Evolutionary conservation across 1,140 invertebrate species (phyloP), one percentile per base, ranked within the genome.

Genomic region (Vollenhovia emeryi): DNA sequence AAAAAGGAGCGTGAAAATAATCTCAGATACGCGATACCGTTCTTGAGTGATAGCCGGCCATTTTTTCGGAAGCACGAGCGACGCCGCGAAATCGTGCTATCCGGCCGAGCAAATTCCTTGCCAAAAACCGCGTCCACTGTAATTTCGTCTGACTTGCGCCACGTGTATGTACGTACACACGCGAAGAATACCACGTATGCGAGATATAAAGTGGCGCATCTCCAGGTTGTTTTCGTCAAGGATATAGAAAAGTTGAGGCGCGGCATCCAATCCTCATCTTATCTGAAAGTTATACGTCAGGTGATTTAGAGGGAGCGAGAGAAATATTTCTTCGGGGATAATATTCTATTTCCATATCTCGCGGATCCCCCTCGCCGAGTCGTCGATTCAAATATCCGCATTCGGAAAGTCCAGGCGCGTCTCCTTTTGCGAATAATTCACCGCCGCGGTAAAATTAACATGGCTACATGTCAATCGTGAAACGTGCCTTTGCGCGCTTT

Each of bases 401-500:
- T 73, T 36, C 18, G 1, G 52, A 75, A 59, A 30, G 11, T 57
- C 24, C 30, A 50, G 27, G 27, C 8, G 3, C 13, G 9, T 13
- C 33, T 21, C 8, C n/a, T 57, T 71, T 40, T 13, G 40, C 9
- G 24, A 73, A 82, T 57, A 73, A 52, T 68, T 79, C 7, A 79
- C 30, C 13, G 11, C 21, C 4, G n/a, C n/a, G 18, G 24, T 5
- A 24, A 71, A 73, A 82, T 73, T 82, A 43, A 60, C 50, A 11
- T 33, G n/a, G n/a, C 21, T 40, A 48, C 52, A 40, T 43, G 48
- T 15, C 36, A 36, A 21, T 33, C 74, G 59, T 45, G 18, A 68
- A 79, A 79, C 57, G 83, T 85, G 48, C 55, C 40, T 27, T 3
- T 15, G 6, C 24, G 36, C 40, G 55, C 50, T 71, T 68, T 50